Percentiles rank a stretch among this genome's conserved stretches.
Conservation (phyloP, 2,113 vertebrate species). For the Ranitomeya variabilis region DNA sequence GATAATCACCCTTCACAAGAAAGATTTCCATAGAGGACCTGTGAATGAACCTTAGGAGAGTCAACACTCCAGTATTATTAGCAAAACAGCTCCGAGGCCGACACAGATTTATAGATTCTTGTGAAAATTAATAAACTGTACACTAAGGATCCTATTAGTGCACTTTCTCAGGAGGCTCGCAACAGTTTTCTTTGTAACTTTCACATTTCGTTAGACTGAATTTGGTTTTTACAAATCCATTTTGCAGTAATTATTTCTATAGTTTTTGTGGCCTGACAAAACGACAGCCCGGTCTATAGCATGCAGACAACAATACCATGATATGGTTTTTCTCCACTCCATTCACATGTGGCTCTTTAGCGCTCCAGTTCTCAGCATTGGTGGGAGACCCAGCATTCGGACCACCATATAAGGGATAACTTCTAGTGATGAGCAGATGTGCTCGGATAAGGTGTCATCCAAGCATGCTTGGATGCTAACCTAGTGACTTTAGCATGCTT, state of each 20-base stretch:
- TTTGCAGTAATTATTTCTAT: background rate
- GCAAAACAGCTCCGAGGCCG: conserved; percentile 13
- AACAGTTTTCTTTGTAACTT: too few species aligned
- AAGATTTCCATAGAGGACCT: conserved; percentile 18
- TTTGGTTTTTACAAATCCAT: background rate
- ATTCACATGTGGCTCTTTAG: too few species aligned
- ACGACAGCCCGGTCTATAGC: background rate
- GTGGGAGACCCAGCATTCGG: too few species aligned
- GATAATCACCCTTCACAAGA: conserved; percentile 57
- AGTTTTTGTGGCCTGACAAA: background rate
- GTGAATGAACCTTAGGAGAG: background rate
- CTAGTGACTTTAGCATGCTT: too few species aligned
- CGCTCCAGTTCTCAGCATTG: too few species aligned
- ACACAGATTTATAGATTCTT: background rate
- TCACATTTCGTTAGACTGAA: background rate
- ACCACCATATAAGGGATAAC: too few species aligned
- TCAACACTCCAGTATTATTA: background rate
- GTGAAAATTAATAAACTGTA: background rate
- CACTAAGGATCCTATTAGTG: too few species aligned
- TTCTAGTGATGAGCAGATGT: too few species aligned
- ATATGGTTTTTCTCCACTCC: too few species aligned
- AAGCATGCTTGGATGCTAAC: too few species aligned
- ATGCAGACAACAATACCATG: background rate
- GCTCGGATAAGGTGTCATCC: too few species aligned
- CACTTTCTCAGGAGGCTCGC: background rate